Base-by-base conservation (phyloP, 1,140 invertebrate species). In the Tetramorium simillimum region DNA sequence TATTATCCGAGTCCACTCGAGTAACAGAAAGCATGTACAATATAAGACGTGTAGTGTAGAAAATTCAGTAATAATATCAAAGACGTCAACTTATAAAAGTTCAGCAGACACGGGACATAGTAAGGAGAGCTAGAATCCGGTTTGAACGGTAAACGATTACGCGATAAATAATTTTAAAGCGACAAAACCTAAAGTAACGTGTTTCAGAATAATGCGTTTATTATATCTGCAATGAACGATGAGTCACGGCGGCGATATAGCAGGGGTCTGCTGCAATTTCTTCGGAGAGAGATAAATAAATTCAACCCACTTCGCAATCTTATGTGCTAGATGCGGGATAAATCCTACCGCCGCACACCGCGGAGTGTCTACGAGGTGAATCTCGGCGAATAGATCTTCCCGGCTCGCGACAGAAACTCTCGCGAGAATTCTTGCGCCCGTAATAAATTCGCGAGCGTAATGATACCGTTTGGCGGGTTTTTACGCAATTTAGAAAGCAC, bases 401-500 rank as follows among this genome's bases (percentile, higher is more conserved):
- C 24, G 51, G 37, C 51, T 28, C 63, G 67, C 80, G 67, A 60
- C 67, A 69, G 77, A 80, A 24, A 80, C 78, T 82, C 67, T 82
- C 67, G 67, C 80, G 67, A 75, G 69, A 84, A 84, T 84, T 84
- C 67, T 53, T 73, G 69, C 80, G 53, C 53, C 28, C 53, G 80
- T 75, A 84, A 84, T 84, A 84, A 84, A 84, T 84, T 75, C 69
- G 80, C 80, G 51, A 46, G 53, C 69, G 53, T 84, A 84, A 84
- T 75, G 80, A 84, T 84, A 84, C 69, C 80, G 80, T 84, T 82
- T 58, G 69, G 51, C 80, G 40, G 24, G 40, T 72, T 84, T 84
- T 84, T 84, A 75, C 80, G 80, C 69, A 84, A 84, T 75, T 84
- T 84, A 84, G 69, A 84, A 84, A 84, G 69, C 69, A 84, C 67